Conservation (phyloP, 2,113 vertebrate genomes). For the Collichthys lucidus region DNA sequence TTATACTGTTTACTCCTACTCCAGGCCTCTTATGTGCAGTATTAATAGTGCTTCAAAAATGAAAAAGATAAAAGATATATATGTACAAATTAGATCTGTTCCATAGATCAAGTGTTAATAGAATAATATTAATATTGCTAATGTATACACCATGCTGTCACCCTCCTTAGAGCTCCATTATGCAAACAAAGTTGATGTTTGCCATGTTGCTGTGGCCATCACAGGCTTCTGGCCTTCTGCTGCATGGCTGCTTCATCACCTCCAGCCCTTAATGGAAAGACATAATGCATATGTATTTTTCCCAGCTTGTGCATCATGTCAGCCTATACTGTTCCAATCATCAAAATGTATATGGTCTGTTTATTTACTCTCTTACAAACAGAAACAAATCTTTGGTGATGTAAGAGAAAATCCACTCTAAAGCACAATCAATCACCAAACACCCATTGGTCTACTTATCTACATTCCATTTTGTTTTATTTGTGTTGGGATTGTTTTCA, state of each 20-base stretch:
- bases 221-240: neutral
- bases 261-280: slow-evolving; percentile 5
- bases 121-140: neutral
- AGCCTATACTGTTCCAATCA: neutral
- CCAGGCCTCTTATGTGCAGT: neutral
- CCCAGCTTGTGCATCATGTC: neutral
- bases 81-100: neutral
- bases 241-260: slow-evolving; percentile 8
- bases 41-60: neutral
- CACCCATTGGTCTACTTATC: neutral
- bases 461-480: neutral
- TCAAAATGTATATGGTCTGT: neutral
- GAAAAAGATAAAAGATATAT: neutral
- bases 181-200: neutral
- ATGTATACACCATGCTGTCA: neutral
- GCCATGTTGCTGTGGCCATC: neutral
- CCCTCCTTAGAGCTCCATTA: neutral
- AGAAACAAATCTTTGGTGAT: neutral
- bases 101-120: neutral
- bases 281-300: neutral
- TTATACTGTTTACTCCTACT: neutral
- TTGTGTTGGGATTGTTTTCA: neutral
- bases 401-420: neutral
- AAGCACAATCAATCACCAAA: slow-evolving; percentile 2
- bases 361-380: neutral